These are phyloP conservation scores for Saturnia japonica DNA, from an alignment of 2,888 invertebrate species.

Conservation along the genomic window DNA sequence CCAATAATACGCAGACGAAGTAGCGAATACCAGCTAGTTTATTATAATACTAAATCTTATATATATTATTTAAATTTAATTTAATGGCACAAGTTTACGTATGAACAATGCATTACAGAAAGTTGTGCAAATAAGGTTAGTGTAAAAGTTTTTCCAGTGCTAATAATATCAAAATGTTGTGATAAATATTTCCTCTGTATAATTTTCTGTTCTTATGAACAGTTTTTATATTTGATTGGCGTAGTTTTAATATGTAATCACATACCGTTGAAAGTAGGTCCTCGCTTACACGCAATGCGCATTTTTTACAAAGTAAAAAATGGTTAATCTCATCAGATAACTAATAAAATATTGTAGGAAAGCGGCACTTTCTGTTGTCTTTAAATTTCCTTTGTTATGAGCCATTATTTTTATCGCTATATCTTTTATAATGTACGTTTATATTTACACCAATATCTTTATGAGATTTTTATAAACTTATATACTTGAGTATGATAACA, in stretches of 20 bases:
- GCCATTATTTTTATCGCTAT: slow-evolving; percentile 2
- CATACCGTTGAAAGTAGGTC: slow-evolving; percentile 14
- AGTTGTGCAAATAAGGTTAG: background rate
- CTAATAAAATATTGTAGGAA: background rate
- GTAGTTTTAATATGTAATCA: slow-evolving; percentile 17
- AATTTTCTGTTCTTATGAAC: slow-evolving; percentile 3
- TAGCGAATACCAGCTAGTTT: too few relatives aligned
- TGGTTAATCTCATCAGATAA: background rate
- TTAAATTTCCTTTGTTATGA: slow-evolving; percentile 9
- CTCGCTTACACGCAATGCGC: slow-evolving; percentile 22
- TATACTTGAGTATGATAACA: background rate
- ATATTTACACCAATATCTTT: background rate
- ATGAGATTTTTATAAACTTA: slow-evolving; percentile 1
- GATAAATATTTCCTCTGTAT: background rate
- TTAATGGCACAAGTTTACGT: background rate
- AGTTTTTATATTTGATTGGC: too few relatives aligned
- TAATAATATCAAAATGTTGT: background rate
- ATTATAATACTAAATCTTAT: too few relatives aligned
- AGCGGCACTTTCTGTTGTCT: slow-evolving; percentile 6
- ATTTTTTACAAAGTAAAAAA: slow-evolving; percentile 17
- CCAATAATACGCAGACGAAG: too few relatives aligned
- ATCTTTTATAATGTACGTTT: background rate
- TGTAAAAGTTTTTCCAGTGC: background rate
- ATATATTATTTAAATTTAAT: too few relatives aligned
- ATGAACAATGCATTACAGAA: background rate